A percentile compares a stretch with the other conserved stretches of the same genome.
Evolutionary conservation across 2,888 invertebrate genomes (phyloP).

Genomic region (Cynaeus angustus): DNA sequence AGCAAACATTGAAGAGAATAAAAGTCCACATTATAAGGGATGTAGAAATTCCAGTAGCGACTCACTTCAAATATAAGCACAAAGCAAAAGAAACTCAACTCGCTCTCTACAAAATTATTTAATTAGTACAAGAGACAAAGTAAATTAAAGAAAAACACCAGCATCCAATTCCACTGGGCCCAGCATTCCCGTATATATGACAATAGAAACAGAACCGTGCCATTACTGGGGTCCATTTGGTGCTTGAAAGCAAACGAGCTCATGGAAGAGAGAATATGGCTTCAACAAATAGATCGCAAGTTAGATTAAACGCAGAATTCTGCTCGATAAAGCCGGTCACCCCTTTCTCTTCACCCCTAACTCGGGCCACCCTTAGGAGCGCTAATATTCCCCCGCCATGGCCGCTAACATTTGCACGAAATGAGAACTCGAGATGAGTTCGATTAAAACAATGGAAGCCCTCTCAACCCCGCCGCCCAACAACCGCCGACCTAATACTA

Average conservation of each 20-base stretch:
- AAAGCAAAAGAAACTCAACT: conserved; percentile 31
- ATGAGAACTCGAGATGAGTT: conserved; percentile 72
- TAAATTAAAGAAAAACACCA: conserved; percentile 50
- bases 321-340: conserved; percentile 69
- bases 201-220: conserved; percentile 47
- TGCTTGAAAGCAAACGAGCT: conserved; percentile 50
- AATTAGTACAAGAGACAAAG: conserved; percentile 41
- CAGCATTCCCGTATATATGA: conserved; percentile 40
- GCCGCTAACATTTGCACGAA: conserved; percentile 71
- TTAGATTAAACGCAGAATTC: conserved; percentile 71
- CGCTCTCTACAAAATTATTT: conserved; percentile 31
- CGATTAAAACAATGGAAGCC: conserved; percentile 71
- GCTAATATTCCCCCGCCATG: conserved; percentile 70
- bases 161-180: conserved; percentile 39
- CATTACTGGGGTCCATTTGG: conserved; percentile 53
- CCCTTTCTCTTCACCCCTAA: conserved; percentile 58
- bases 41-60: conserved; percentile 24
- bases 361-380: conserved; percentile 68
- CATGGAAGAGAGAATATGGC: conserved; percentile 59
- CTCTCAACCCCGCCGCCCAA: conserved; percentile 46
- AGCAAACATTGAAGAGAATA: conserved; percentile 41
- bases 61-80: conserved; percentile 9
- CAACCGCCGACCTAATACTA: conserved; percentile 60
- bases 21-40: conserved; percentile 29
- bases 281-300: conserved; percentile 71